phyloP scores from a whole-genome alignment of 2,113 vertebrate species.

The Notiomystis cincta region DNA sequence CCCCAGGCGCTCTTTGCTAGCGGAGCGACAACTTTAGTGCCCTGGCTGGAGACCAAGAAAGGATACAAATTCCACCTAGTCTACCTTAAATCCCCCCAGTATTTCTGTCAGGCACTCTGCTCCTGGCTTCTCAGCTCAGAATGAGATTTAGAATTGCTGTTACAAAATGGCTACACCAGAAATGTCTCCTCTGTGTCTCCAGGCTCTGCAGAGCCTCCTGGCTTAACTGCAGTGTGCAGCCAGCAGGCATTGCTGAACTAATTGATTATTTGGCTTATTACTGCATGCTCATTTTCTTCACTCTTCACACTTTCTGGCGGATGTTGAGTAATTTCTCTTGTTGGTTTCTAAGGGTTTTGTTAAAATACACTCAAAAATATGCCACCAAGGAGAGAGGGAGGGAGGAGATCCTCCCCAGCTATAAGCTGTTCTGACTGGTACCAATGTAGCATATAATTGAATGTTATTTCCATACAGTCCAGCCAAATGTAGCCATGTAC shows the following conservation, averaged over 20 bases:
- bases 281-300: neutral
- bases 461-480: conserved; percentile 45
- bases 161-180: conserved; percentile 44
- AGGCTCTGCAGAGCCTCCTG: neutral
- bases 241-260: neutral
- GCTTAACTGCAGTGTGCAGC: neutral
- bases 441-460: conserved; percentile 64
- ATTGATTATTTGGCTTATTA: conserved; percentile 7
- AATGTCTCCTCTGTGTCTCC: neutral
- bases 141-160: neutral
- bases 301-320: neutral
- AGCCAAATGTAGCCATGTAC: conserved; percentile 17
- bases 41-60: conserved; percentile 22
- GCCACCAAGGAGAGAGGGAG: neutral
- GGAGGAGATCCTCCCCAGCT: conserved; percentile 40
- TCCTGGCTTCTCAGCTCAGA: neutral
- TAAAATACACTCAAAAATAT: conserved; percentile 3
- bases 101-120: neutral
- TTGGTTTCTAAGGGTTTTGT: neutral
- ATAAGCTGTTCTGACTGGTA: conserved; percentile 55
- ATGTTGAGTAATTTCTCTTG: neutral
- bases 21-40: conserved; percentile 8
- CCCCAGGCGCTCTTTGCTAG: neutral
- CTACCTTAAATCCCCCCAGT: conserved; percentile 18
- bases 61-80: conserved; percentile 21